Evolutionary conservation across 2,113 vertebrate genomes (phyloP).

Genomic region (Platysteira castanea): DNA sequence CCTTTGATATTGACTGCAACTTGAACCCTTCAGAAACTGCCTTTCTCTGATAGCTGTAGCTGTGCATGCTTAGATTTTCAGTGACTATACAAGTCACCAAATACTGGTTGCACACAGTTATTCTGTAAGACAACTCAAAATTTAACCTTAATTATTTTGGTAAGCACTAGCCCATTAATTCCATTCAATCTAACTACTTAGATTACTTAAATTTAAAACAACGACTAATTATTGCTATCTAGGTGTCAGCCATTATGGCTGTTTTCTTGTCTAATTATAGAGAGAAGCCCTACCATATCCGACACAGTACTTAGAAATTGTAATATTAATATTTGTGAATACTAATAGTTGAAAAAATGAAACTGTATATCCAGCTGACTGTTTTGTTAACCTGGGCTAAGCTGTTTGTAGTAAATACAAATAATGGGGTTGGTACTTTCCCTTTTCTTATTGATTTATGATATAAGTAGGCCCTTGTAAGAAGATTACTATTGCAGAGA

Average conservation of each 20-base stretch:
- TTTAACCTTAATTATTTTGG: background rate
- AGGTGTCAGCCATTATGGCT: background rate
- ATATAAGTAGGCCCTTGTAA: background rate
- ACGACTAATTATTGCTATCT: background rate
- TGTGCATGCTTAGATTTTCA: background rate
- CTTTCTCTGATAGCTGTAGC: background rate
- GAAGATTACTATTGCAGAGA: background rate
- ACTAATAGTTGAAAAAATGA: background rate
- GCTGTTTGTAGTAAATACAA: background rate
- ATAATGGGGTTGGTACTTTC: background rate
- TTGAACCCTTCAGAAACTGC: background rate
- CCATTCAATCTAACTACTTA: background rate
- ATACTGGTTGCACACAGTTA: background rate
- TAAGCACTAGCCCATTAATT: background rate
- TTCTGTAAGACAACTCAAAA: background rate
- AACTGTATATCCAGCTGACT: background rate
- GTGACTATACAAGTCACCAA: background rate
- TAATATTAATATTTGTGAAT: background rate
- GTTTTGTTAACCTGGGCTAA: background rate
- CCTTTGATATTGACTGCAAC: background rate
- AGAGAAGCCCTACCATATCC: background rate
- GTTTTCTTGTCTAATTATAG: background rate
- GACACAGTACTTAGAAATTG: background rate
- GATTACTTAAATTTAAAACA: background rate
- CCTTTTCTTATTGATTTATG: background rate